Evolutionary conservation across 1,140 invertebrate species (phyloP).

Genomic region (Elymnias hypermnestra): DNA sequence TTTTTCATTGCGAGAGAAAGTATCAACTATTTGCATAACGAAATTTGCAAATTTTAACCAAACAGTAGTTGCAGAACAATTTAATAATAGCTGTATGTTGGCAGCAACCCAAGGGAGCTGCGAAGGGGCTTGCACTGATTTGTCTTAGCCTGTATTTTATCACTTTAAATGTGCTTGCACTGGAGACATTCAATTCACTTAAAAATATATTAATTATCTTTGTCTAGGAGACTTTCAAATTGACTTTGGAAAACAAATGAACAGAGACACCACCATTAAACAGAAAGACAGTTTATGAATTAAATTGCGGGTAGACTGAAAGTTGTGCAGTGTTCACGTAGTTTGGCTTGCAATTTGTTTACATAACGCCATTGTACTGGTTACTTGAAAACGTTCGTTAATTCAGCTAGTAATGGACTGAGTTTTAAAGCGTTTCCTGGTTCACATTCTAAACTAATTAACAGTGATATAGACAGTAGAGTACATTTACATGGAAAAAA

Average conservation of each 20-base stretch:
- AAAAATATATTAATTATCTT: too few relatives aligned
- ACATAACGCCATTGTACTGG: conserved; percentile 8
- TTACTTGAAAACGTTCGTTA: conserved; percentile 11
- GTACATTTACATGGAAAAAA: too few relatives aligned
- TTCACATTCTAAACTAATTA: conserved; percentile 14
- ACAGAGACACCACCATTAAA: too few relatives aligned
- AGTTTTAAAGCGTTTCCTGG: conserved; percentile 14
- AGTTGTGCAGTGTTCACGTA: neutral
- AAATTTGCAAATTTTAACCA: too few relatives aligned
- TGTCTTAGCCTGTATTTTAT: conserved; percentile 10
- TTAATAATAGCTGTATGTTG: conserved; percentile 10
- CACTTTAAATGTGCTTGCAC: neutral
- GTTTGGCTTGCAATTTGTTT: conserved; percentile 8
- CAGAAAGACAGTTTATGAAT: conserved; percentile 1
- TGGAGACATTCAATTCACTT: too few relatives aligned
- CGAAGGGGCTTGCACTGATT: conserved; percentile 5
- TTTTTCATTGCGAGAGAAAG: too few relatives aligned
- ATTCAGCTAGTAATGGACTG: conserved; percentile 13
- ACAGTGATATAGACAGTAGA: too few relatives aligned
- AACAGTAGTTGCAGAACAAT: too few relatives aligned
- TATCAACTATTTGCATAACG: too few relatives aligned
- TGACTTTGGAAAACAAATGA: too few relatives aligned
- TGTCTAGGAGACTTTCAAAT: too few relatives aligned
- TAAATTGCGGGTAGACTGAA: neutral
- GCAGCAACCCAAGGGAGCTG: conserved; percentile 8